phyloP scores from a whole-genome alignment of 2,797 vertebrate genomes.

The Oreochromis grahami region DNA sequence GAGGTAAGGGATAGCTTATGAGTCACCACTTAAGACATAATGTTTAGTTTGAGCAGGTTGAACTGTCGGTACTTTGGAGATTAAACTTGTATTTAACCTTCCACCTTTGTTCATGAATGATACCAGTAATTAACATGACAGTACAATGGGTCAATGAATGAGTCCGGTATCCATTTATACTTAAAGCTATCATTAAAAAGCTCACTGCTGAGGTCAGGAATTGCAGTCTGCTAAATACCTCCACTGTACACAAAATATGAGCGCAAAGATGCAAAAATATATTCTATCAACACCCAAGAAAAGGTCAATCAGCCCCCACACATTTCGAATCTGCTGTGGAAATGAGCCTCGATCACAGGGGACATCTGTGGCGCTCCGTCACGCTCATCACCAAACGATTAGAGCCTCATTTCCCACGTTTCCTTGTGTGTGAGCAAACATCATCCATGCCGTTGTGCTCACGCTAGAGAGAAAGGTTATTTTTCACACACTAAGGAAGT shows the following conservation, averaged over 20 bases:
- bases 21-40: not conserved
- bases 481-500: slow-evolving; percentile 1
- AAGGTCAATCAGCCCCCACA: not conserved
- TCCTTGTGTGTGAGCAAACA: slow-evolving; percentile 33
- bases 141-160: not conserved
- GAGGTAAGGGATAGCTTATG: not conserved
- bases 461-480: not conserved
- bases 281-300: not conserved
- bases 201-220: not conserved
- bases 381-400: not conserved
- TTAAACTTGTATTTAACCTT: not conserved
- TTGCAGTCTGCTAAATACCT: not conserved
- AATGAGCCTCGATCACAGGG: not conserved
- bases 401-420: slow-evolving; percentile 1
- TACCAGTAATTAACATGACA: not conserved
- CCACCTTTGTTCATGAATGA: not conserved
- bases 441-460: not conserved
- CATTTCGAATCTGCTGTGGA: not conserved
- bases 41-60: not conserved
- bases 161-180: not conserved
- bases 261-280: not conserved
- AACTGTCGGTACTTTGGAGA: not conserved
- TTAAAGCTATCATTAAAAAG: not conserved
- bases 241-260: not conserved
- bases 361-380: slow-evolving; percentile 4